Percentiles rank a stretch among this genome's conserved stretches.
phyloP scores from a whole-genome alignment of 2,113 vertebrate genomes.

The Triplophysa dalaica region DNA sequence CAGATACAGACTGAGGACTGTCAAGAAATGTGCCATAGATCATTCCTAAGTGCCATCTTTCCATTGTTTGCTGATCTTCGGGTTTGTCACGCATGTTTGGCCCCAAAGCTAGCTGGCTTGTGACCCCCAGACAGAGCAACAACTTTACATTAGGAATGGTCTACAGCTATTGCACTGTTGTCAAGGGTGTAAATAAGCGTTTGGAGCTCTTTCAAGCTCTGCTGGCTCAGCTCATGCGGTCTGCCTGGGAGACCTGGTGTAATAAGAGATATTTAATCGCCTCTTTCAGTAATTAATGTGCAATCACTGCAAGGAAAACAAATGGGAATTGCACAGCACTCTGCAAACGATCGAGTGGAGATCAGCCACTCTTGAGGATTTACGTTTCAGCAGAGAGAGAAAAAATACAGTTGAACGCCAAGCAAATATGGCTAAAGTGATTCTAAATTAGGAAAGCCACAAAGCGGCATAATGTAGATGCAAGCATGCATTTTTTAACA shows the following conservation, averaged over 20 bases:
- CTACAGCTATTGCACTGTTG: not conserved
- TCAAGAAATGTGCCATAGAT: not conserved
- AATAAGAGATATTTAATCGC: slow-evolving; percentile 59
- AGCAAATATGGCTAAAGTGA: slow-evolving; percentile 5
- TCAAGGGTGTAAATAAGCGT: slow-evolving; percentile 29
- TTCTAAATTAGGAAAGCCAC: slow-evolving; percentile 8
- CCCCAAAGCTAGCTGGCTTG: not conserved
- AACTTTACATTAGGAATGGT: not conserved
- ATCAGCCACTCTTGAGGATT: slow-evolving; percentile 54
- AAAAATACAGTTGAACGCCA: slow-evolving; percentile 12
- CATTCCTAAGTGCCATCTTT: not conserved
- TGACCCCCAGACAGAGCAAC: not conserved
- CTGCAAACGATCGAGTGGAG: slow-evolving; percentile 58
- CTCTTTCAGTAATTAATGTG: slow-evolving; percentile 66
- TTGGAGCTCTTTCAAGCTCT: slow-evolving; percentile 36
- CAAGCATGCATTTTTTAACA: slow-evolving; percentile 11
- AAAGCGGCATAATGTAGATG: not conserved
- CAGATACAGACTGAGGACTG: too few species aligned
- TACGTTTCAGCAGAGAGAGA: slow-evolving; percentile 11
- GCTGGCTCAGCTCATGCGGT: slow-evolving; percentile 61
- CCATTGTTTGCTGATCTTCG: not conserved
- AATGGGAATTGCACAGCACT: slow-evolving; percentile 64
- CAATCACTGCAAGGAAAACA: slow-evolving; percentile 69
- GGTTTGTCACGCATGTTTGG: slow-evolving; percentile 1
- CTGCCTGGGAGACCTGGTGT: slow-evolving; percentile 44